Evolutionary conservation across 2,888 invertebrate genomes (phyloP).

Genomic region (Plebejus melissa): DNA sequence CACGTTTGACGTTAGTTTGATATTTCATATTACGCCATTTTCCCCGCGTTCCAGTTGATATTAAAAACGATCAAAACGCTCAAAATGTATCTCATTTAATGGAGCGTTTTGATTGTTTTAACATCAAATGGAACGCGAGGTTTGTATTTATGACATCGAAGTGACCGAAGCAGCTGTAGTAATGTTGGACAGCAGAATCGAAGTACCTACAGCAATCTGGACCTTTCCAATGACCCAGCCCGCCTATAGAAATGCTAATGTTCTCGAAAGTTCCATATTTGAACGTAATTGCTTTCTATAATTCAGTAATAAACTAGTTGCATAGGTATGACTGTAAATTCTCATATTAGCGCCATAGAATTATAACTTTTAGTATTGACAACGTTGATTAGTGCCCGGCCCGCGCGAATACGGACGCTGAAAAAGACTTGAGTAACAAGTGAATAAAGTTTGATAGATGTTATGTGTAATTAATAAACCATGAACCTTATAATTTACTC

Average conservation of each 20-base stretch:
- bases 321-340: background rate
- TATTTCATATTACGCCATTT: too few species aligned
- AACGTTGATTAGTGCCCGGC: too few species aligned
- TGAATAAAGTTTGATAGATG: background rate
- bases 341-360: background rate
- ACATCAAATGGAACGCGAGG: too few species aligned
- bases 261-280: slow-evolving; percentile 27
- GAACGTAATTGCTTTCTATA: slow-evolving; percentile 26
- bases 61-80: too few species aligned
- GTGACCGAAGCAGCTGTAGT: background rate
- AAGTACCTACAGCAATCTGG: slow-evolving; percentile 27
- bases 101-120: too few species aligned
- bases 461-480: background rate
- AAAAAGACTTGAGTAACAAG: background rate
- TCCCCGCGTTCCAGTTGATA: too few species aligned
- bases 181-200: background rate
- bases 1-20: too few species aligned
- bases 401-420: background rate
- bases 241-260: slow-evolving; percentile 30
- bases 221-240: slow-evolving; percentile 32
- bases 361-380: too few species aligned
- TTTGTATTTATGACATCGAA: too few species aligned
- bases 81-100: too few species aligned
- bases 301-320: slow-evolving; percentile 18
- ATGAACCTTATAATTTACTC: background rate